Evolutionary conservation across 35 echinoderm and acorn worm genomes (phyloP).

Genomic region (Holothuria glaberrima): DNA sequence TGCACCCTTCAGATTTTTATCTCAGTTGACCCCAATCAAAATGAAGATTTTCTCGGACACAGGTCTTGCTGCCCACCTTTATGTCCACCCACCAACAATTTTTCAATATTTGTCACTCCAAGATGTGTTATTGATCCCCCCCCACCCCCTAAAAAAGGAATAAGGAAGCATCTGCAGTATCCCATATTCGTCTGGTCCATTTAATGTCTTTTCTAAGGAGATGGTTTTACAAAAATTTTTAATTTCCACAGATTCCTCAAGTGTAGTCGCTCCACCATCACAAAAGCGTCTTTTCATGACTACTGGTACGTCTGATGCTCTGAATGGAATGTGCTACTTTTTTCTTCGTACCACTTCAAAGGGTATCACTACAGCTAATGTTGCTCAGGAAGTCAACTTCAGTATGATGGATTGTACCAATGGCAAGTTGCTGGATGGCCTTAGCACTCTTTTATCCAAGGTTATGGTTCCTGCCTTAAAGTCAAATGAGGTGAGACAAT

Average conservation of each 20-base stretch:
- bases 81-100: no score
- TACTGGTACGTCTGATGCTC: conserved; percentile 84
- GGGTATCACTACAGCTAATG: conserved; percentile 74
- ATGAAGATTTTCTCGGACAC: no score
- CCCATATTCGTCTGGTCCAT: no score
- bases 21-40: no score
- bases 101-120: no score
- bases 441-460: conserved; percentile 72
- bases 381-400: conserved; percentile 89
- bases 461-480: conserved; percentile 94
- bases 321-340: conserved; percentile 98
- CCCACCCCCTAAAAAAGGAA: no score
- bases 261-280: conserved; percentile 65
- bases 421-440: conserved; percentile 90
- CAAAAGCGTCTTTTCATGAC: conserved; percentile 94
- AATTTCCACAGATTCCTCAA: conserved; percentile 67
- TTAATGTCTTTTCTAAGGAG: no score
- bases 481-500: conserved; percentile 73
- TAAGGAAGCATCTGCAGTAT: no score
- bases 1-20: background rate
- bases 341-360: conserved; percentile 89
- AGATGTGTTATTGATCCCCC: no score
- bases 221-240: no score
- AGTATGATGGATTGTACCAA: conserved; percentile 81
- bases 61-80: no score